Evolutionary conservation across 2,797 vertebrate genomes (phyloP).

Genomic region (Fringilla coelebs): DNA sequence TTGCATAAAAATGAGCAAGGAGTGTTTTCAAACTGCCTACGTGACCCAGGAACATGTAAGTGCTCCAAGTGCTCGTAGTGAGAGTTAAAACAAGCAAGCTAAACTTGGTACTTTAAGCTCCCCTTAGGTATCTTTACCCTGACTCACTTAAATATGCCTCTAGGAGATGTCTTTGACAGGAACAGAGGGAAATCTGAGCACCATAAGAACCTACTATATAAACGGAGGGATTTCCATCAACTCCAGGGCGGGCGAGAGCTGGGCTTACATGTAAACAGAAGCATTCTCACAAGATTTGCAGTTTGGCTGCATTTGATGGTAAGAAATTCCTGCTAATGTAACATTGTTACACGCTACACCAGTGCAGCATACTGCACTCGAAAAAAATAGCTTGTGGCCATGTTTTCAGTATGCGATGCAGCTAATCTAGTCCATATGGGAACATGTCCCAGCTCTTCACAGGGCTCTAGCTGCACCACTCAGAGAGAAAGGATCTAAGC

Average conservation of each 20-base stretch:
- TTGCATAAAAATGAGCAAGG: not conserved
- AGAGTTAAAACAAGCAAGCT: not conserved
- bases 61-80: not conserved
- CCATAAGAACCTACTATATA: not conserved
- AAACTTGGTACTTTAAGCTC: not conserved
- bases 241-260: not conserved
- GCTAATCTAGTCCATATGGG: not conserved
- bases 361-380: not conserved
- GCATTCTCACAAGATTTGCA: not conserved
- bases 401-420: not conserved
- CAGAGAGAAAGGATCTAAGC: not conserved
- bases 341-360: not conserved
- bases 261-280: not conserved
- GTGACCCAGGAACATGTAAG: not conserved
- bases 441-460: not conserved
- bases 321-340: not conserved
- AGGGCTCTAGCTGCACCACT: not conserved
- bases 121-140: not conserved
- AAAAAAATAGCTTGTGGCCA: not conserved
- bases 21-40: not conserved
- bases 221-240: not conserved
- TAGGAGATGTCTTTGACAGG: not conserved
- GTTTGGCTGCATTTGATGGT: not conserved
- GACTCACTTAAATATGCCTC: not conserved
- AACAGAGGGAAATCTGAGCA: not conserved